A percentile compares a stretch with the other conserved stretches of the same genome.
These are phyloP conservation scores for Lomographa bimaculata DNA, from an alignment of 2,888 invertebrate genomes.

Conservation along the genomic window DNA sequence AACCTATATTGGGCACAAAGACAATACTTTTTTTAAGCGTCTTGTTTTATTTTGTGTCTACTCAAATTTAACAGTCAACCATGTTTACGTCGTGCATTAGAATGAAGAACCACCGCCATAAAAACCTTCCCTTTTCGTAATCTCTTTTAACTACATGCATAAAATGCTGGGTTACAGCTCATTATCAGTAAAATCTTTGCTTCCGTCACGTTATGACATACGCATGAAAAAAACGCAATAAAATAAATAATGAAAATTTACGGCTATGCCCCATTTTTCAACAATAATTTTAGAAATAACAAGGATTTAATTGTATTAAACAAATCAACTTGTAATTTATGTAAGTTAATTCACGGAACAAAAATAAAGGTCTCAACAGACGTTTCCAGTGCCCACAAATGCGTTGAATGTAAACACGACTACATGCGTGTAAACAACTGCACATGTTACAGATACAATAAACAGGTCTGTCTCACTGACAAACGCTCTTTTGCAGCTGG, in stretches of 20 bases:
- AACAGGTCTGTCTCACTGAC: conserved; percentile 28
- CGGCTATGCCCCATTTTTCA: neutral
- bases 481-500: conserved; percentile 18
- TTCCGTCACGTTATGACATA: conserved; percentile 1
- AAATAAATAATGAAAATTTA: neutral
- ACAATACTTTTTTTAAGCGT: too few species aligned
- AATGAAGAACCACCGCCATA: too few species aligned
- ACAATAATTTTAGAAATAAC: conserved; percentile 6
- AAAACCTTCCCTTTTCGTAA: too few species aligned
- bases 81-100: too few species aligned
- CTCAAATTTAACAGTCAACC: too few species aligned
- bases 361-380: conserved; percentile 21
- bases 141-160: too few species aligned
- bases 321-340: conserved; percentile 34
- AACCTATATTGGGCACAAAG: too few species aligned
- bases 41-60: too few species aligned
- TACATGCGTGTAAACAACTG: conserved; percentile 18
- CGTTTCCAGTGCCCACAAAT: conserved; percentile 19
- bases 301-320: conserved; percentile 13
- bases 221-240: neutral
- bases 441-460: conserved; percentile 25
- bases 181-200: neutral
- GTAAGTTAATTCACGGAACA: conserved; percentile 17
- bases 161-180: neutral
- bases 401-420: conserved; percentile 21